These are phyloP conservation scores for Heteromormyrus szaboi DNA, from an alignment of 2,797 vertebrate species.

Conservation along the genomic window DNA sequence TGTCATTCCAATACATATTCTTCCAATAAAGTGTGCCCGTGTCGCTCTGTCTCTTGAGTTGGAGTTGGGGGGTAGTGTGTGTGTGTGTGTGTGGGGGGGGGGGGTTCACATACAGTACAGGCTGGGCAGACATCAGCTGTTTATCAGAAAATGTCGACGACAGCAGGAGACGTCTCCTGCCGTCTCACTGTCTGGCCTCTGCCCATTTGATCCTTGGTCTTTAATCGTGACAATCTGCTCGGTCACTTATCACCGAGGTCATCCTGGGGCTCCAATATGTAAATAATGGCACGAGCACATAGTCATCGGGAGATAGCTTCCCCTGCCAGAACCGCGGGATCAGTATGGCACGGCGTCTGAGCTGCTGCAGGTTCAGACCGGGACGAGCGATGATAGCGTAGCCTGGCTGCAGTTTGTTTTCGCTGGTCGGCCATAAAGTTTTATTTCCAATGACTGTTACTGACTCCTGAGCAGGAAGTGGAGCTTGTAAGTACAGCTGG, in stretches of 20 bases:
- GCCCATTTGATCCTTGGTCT: not conserved
- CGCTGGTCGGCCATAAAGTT: conserved; percentile 42
- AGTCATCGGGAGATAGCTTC: not conserved
- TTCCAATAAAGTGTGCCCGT: not conserved
- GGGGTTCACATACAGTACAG: not conserved
- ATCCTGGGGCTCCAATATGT: not conserved
- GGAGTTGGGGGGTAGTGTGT: not conserved
- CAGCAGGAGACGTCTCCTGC: not conserved
- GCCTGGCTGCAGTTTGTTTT: conserved; percentile 6
- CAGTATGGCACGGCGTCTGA: not conserved
- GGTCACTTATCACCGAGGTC: not conserved
- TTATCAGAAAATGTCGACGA: not conserved
- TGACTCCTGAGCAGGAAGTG: conserved; percentile 38
- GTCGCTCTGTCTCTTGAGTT: conserved; percentile 17
- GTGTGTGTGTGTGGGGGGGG: not conserved
- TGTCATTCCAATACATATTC: not conserved
- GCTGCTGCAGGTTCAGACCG: too few relatives aligned
- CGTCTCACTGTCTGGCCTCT: not conserved
- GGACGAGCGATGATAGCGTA: not conserved
- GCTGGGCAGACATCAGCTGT: not conserved
- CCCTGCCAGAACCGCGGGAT: not conserved
- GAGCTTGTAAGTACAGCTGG: conserved; percentile 46
- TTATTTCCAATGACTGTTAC: conserved; percentile 47
- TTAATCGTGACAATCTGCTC: not conserved
- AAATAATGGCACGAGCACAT: not conserved